Conservation (phyloP, 2,888 invertebrate genomes). For the Tuberolachnus salignus region DNA sequence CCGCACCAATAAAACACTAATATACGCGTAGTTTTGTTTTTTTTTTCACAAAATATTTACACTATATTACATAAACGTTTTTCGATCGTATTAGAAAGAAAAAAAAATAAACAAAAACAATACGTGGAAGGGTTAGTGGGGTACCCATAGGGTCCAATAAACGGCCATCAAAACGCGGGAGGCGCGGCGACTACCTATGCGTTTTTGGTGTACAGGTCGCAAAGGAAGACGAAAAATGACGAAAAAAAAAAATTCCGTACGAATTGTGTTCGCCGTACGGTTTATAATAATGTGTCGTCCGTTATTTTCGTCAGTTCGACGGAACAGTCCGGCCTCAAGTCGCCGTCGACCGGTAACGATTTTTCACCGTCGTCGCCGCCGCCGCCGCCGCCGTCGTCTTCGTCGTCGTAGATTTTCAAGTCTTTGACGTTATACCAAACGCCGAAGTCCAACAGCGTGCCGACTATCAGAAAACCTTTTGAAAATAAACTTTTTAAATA, state of each 20-base stretch:
- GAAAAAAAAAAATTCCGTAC: background rate
- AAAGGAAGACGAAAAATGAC: background rate
- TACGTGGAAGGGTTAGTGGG: too few relatives aligned
- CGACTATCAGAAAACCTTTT: slow-evolving; percentile 61
- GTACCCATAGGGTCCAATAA: too few relatives aligned
- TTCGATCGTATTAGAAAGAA: too few relatives aligned
- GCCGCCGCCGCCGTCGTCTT: slow-evolving; percentile 58
- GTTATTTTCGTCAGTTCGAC: background rate
- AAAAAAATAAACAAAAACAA: too few relatives aligned
- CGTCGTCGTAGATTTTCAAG: slow-evolving; percentile 61
- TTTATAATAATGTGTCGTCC: background rate
- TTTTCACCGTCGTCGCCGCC: slow-evolving; percentile 8
- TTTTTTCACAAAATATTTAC: too few relatives aligned
- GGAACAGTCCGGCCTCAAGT: background rate
- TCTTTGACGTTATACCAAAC: slow-evolving; percentile 61
- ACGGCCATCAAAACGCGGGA: too few relatives aligned
- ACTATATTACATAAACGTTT: too few relatives aligned
- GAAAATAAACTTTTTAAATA: slow-evolving; percentile 20
- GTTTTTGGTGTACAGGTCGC: too few relatives aligned
- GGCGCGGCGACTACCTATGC: too few relatives aligned
- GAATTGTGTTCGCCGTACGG: too few relatives aligned
- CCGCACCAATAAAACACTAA: too few relatives aligned
- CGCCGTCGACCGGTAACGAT: background rate
- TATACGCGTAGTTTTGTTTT: too few relatives aligned
- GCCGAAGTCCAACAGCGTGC: slow-evolving; percentile 61